Base-by-base conservation (phyloP, 2,888 invertebrate genomes). In the Stratiomys singularior region DNA sequence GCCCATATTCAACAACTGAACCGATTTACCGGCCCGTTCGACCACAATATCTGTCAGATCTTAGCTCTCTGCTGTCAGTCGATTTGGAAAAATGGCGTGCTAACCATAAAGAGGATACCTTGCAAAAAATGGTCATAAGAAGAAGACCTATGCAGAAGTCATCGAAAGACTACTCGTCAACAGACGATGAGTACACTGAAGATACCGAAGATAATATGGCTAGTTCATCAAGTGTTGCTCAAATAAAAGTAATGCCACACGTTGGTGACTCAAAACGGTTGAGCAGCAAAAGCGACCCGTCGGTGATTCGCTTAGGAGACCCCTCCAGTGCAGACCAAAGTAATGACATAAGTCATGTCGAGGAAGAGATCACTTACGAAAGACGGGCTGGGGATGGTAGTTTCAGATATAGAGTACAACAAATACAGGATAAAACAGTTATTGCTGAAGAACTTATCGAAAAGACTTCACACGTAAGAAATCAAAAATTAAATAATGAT, bases 31-130 rank as follows among this genome's bases (percentile, higher is more conserved):
- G 76, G 9, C 76, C 66, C 3, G 28, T 44, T 67, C 82, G 85
- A n/a, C 83, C 84, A 3, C 79, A 80, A 13, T 78, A 81, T 5
- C 81, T 83, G 63, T 23, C 76, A 7, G 82, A 80, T 0, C 79
- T 84, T 0, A 84, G 85, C 0, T 84, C 85, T 0, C 77, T 84
- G 2, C 52, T 85, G 3, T 82, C 83, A 4, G 80, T 77, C 1
- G 85, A 84, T 80, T 81, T 80, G 13, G 83, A 83, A 77, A 79
- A 81, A 76, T 76, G 74, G 74, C 74, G 44, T 18, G 58, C 58
- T 37, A 23, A 13, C 15, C 58, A 74, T 58, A 60, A 74, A 13
- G 74, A 58, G 56, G 18, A n/a, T 0, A 60, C 21, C 7, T 23
- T 74, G 4, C 58, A 44, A 21, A 74, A 74, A 21, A 74, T 74